phyloP scores from a whole-genome alignment of 2,888 invertebrate species.

The Panzeria rudis region DNA sequence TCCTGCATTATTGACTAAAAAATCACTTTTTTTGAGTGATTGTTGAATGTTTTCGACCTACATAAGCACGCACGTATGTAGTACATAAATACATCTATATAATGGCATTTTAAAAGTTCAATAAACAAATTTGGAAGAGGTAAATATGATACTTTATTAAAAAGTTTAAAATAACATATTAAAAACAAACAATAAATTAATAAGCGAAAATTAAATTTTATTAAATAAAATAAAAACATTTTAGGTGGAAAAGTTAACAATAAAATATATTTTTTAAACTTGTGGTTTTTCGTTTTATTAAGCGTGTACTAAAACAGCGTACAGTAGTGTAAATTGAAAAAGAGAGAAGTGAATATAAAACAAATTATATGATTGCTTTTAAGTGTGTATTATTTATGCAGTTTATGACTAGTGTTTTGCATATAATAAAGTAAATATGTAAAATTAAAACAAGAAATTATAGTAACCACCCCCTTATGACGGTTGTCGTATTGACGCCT shows the following conservation, averaged over 20 bases:
- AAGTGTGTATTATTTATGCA: constrained; percentile 53
- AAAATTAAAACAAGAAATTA: constrained; percentile 49
- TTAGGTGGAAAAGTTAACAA: constrained; percentile 73
- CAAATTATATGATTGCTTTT: constrained; percentile 12
- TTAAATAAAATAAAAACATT: constrained; percentile 62
- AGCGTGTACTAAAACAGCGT: constrained; percentile 64
- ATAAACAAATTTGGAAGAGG: background rate
- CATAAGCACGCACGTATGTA: no score
- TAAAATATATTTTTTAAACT: constrained; percentile 43
- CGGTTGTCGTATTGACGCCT: background rate
- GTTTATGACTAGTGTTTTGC: constrained; percentile 71
- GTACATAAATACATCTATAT: background rate
- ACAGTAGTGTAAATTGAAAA: constrained; percentile 65
- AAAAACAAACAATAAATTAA: constrained; percentile 50
- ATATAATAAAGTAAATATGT: constrained; percentile 59
- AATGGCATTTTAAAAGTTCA: background rate
- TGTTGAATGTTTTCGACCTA: no score
- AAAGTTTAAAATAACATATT: constrained; percentile 27
- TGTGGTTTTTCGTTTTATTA: constrained; percentile 44
- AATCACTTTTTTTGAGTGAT: no score
- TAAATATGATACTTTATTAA: constrained; percentile 21
- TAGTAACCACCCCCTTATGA: background rate
- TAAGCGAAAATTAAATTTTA: constrained; percentile 49
- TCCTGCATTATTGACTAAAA: no score
- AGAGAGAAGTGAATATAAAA: constrained; percentile 30